These are phyloP conservation scores for Sus scrofa DNA, from an alignment of 2,113 vertebrate genomes.

Conservation along the genomic window DNA sequence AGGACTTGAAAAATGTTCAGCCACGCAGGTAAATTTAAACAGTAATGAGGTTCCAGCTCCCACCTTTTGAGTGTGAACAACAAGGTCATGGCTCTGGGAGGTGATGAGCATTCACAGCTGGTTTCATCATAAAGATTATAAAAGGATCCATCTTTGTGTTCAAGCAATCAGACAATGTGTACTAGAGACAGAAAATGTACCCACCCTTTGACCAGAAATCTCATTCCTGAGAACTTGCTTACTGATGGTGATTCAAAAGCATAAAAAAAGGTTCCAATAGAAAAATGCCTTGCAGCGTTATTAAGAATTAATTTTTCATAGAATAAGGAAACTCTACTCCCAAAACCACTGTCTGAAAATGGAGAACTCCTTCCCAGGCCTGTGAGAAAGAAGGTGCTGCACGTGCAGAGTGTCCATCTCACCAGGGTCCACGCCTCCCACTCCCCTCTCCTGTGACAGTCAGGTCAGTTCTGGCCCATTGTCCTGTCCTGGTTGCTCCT, in stretches of 20 bases:
- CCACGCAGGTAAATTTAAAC: neutral
- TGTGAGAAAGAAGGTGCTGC: neutral
- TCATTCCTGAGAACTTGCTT: neutral
- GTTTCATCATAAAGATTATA: neutral
- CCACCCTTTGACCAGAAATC: neutral
- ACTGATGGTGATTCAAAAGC: neutral
- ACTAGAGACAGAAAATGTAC: neutral
- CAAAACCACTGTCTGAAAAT: neutral
- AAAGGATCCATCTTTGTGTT: neutral
- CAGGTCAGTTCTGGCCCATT: neutral
- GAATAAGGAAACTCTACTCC: neutral
- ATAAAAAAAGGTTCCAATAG: neutral
- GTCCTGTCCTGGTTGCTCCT: neutral
- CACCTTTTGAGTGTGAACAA: neutral
- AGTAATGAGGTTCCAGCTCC: neutral
- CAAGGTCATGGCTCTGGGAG: neutral
- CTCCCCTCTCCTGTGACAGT: neutral
- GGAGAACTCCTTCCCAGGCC: neutral
- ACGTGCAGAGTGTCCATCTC: neutral
- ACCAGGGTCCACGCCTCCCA: rapidly evolving
- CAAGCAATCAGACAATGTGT: neutral
- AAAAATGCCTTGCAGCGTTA: neutral
- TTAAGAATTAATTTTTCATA: neutral
- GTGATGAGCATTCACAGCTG: neutral
- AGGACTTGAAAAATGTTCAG: neutral